Evolutionary conservation across 2,113 vertebrate genomes (phyloP), one percentile per base, ranked within the genome.

Genomic region (Columbina picui): DNA sequence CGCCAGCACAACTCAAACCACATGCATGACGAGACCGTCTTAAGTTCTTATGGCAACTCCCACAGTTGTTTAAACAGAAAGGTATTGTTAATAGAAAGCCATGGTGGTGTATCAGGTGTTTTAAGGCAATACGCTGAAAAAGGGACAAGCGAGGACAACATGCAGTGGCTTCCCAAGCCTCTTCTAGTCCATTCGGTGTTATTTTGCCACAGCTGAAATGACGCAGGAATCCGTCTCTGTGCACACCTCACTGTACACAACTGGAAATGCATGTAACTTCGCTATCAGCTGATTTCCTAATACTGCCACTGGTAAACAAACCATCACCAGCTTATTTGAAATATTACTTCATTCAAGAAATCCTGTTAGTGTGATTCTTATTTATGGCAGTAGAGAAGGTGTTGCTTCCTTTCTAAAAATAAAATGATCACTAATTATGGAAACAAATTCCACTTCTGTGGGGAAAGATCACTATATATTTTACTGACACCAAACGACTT

Each of bases 401-500:
- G 14, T 14, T 75, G 32, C 21, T 82, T 76, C 61, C 43, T 83
- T 91, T 70, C 71, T 53, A 73, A 91, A 85, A 79, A 60, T 57
- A 76, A 71, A 87, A 57, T 10, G 2, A 56, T 41, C 5, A 5
- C 8, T 65, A 77, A 41, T 20, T 85, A 34, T 29, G 26, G 70
- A 84, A 89, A 79, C 12, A 91, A 81, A 71, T 59, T 29, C 65
- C 87, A 20, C 12, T 71, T 87, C 74, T 68, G 12, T 56, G 61
- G 57, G 4, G 6, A 69, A 89, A 84, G n/a, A 83, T 27, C 13
- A 26, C 41, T n/a, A 1, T 32, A 16, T 61, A 49, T 87, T 89
- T 79, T 53, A 61, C 18, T 69, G 67, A 85, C 74, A 91, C 69
- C 73, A 89, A 94, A 39, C 53, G 80, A 68, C 29, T 84, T 93